phyloP scores from a whole-genome alignment of 2,888 invertebrate genomes.

The Lysandra bellargus region DNA sequence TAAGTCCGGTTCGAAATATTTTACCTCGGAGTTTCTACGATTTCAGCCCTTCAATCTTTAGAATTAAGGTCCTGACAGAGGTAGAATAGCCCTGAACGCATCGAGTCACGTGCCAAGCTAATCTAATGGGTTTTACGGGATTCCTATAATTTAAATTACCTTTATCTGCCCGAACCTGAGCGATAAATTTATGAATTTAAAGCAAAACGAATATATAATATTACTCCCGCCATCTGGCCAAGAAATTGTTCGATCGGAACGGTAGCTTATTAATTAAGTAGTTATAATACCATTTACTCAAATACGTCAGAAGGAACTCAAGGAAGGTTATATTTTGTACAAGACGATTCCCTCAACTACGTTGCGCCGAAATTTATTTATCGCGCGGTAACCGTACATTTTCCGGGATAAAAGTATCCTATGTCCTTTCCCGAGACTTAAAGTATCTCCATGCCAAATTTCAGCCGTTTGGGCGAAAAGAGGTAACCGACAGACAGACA shows the following conservation, averaged over 20 bases:
- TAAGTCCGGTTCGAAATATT: neutral
- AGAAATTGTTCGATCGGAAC: neutral
- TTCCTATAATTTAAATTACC: constrained; percentile 27
- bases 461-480: no score
- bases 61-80: neutral
- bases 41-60: neutral
- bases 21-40: neutral
- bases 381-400: no score
- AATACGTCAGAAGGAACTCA: no score
- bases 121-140: constrained; percentile 42
- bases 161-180: constrained; percentile 15
- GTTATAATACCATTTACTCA: no score
- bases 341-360: no score
- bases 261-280: no score
- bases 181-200: constrained; percentile 17
- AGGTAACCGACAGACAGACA: no score
- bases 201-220: neutral
- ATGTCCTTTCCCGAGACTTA: no score
- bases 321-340: no score
- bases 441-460: no score
- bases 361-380: no score
- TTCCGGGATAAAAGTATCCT: no score
- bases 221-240: neutral
- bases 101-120: constrained; percentile 51
- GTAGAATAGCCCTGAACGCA: neutral